These are phyloP conservation scores for Cheilosia grossa DNA, from an alignment of 2,888 invertebrate genomes.

Conservation along the genomic window DNA sequence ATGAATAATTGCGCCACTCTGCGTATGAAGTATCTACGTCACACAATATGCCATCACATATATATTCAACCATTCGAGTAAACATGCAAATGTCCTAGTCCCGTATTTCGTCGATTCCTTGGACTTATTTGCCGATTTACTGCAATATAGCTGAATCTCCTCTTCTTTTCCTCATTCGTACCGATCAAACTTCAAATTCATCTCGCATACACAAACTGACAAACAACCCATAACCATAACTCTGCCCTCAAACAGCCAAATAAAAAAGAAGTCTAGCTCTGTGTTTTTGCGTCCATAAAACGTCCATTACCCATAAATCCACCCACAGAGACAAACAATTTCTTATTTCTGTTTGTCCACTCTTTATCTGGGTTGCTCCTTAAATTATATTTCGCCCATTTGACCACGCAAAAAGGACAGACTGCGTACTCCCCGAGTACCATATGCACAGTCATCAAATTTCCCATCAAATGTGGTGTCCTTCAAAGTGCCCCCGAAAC, in stretches of 20 bases:
- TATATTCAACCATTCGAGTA: too few relatives aligned
- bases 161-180: too few relatives aligned
- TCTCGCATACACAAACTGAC: too few relatives aligned
- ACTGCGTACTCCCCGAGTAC: neutral
- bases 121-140: too few relatives aligned
- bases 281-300: slow-evolving; percentile 32
- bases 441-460: slow-evolving; percentile 53
- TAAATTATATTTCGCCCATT: slow-evolving; percentile 65
- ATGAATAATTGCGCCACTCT: too few relatives aligned
- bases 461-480: slow-evolving; percentile 59
- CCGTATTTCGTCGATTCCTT: too few relatives aligned
- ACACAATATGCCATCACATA: too few relatives aligned
- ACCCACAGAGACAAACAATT: slow-evolving; percentile 64
- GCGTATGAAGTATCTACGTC: too few relatives aligned
- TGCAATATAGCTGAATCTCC: too few relatives aligned
- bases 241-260: slow-evolving; percentile 17
- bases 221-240: slow-evolving; percentile 31
- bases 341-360: slow-evolving; percentile 3
- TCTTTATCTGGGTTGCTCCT: slow-evolving; percentile 33
- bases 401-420: slow-evolving; percentile 46
- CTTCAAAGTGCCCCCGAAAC: neutral
- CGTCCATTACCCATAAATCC: slow-evolving; percentile 68
- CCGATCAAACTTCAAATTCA: too few relatives aligned
- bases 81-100: too few relatives aligned
- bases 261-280: neutral